Percentiles rank a stretch among this genome's conserved stretches.
These are phyloP conservation scores for Metaphire vulgaris DNA, from an alignment of 1,140 invertebrate genomes.

Conservation along the genomic window DNA sequence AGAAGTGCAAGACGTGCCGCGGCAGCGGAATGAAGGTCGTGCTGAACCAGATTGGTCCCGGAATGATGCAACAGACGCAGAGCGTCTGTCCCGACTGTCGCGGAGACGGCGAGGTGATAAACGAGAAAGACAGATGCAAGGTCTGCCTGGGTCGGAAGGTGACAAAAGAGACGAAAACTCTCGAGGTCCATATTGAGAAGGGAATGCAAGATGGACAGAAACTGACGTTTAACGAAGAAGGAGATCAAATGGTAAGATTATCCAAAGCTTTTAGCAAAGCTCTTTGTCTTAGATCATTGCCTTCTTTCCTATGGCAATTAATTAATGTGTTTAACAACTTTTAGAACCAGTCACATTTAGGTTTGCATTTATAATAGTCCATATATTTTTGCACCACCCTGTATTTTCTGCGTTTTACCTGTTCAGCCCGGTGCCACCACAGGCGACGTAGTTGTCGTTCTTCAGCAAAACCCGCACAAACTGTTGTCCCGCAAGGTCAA, in stretches of 20 bases:
- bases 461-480: slow-evolving; percentile 88
- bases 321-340: no score
- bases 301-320: no score
- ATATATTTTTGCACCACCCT: no score
- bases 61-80: slow-evolving; percentile 95
- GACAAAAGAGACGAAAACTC: slow-evolving; percentile 81
- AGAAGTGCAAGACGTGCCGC: slow-evolving; percentile 78
- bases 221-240: slow-evolving; percentile 88
- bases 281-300: no score
- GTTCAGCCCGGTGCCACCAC: slow-evolving; percentile 76
- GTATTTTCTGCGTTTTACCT: no score
- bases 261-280: no score
- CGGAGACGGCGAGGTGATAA: slow-evolving; percentile 78
- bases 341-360: no score
- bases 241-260: slow-evolving; percentile 70
- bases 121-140: slow-evolving; percentile 86
- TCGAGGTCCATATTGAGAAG: slow-evolving; percentile 96
- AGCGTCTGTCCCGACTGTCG: slow-evolving; percentile 77
- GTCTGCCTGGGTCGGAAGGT: slow-evolving; percentile 84
- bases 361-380: no score
- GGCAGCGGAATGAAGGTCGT: slow-evolving; percentile 86
- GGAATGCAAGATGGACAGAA: slow-evolving; percentile 88
- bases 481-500: slow-evolving; percentile 72
- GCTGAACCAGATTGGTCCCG: slow-evolving; percentile 84
- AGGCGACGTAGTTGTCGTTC: slow-evolving; percentile 89